Percentiles rank a stretch among this genome's conserved stretches.
Conservation (phyloP, 2,888 invertebrate species). For the Encarsia formosa region DNA sequence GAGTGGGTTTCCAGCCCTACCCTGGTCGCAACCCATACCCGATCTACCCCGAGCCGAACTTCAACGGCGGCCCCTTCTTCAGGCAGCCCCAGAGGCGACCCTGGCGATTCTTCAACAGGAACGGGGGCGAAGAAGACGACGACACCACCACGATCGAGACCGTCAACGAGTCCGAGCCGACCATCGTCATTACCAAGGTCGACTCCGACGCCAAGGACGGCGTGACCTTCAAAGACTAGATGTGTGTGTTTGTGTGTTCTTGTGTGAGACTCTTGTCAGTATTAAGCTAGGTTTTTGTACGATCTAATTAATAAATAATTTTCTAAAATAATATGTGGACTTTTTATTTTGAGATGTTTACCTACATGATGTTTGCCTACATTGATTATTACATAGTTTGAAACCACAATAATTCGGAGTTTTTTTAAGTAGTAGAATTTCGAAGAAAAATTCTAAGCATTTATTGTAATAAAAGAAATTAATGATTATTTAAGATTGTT, state of each 20-base stretch:
- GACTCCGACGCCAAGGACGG: not conserved
- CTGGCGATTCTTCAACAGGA: constrained; percentile 15
- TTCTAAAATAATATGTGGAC: not conserved
- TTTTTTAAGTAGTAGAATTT: no score
- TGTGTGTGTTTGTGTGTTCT: not conserved
- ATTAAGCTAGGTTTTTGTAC: not conserved
- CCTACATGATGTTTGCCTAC: no score
- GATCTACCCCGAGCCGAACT: not conserved
- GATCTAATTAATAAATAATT: not conserved
- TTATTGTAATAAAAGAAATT: no score
- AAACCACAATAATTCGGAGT: no score
- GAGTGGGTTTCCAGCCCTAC: no score
- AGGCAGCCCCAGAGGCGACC: not conserved
- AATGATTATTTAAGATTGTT: no score
- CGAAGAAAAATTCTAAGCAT: no score
- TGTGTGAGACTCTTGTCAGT: not conserved
- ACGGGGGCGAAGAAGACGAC: not conserved
- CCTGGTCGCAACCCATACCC: no score
- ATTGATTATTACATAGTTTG: no score
- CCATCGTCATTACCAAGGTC: constrained; percentile 5
- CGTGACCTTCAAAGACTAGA: not conserved
- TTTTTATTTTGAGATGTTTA: not conserved
- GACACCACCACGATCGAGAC: not conserved
- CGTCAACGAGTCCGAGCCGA: not conserved
- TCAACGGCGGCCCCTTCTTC: not conserved